Percentiles rank a stretch among this genome's conserved stretches.
phyloP scores from a whole-genome alignment of 2,113 vertebrate species.

The Pithys albifrons region DNA sequence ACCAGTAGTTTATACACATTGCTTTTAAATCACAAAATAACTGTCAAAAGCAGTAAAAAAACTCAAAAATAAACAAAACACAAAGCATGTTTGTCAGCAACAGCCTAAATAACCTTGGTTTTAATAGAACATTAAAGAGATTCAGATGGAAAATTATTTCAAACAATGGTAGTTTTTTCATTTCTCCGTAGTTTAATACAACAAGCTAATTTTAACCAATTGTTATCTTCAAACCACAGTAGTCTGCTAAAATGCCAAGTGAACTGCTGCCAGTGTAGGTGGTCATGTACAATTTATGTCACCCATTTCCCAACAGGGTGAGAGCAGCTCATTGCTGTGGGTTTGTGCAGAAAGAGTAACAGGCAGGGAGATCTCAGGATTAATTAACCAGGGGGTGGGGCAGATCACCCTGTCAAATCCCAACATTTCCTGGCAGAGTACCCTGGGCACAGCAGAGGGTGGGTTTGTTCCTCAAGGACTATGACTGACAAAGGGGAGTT shows the following conservation, averaged over 20 bases:
- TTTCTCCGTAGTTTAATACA: constrained; percentile 32
- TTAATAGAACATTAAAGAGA: constrained; percentile 43
- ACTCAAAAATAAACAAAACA: background rate
- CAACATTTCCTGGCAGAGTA: background rate
- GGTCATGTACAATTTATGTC: constrained; percentile 23
- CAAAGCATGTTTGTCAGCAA: constrained; percentile 44
- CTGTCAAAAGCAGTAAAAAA: constrained; percentile 48
- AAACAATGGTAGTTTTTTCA: background rate
- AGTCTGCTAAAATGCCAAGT: constrained; percentile 16
- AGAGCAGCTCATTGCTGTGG: background rate
- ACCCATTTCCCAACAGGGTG: constrained; percentile 23
- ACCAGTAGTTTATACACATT: background rate
- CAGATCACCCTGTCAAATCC: constrained; percentile 25
- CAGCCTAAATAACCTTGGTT: background rate
- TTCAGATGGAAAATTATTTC: constrained; percentile 16
- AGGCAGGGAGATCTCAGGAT: constrained; percentile 37
- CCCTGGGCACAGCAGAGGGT: background rate
- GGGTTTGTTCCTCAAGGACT: background rate
- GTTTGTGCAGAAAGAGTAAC: background rate
- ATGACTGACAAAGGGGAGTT: background rate
- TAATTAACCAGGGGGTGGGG: constrained; percentile 50
- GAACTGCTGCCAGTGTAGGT: constrained; percentile 30
- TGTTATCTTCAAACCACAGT: constrained; percentile 35
- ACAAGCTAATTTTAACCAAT: constrained; percentile 52
- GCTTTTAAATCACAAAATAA: constrained; percentile 54